Base-by-base conservation (phyloP, 2,113 vertebrate genomes). In the Ailuropoda melanoleuca region DNA sequence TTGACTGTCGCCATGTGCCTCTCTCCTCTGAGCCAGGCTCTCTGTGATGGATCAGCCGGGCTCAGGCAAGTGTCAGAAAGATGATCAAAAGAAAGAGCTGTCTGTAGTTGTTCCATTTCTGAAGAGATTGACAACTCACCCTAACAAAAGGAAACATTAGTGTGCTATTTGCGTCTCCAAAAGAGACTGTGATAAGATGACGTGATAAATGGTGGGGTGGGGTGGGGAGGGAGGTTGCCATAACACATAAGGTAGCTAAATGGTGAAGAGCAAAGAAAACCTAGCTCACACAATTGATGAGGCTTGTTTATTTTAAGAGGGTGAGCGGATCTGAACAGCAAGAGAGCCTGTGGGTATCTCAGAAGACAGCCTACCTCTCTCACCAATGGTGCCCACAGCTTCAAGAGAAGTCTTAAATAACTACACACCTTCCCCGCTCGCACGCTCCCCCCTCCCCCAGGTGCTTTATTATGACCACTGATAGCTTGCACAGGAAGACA, bases 141-240 rank as follows among this genome's bases (percentile, higher is more conserved):
- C 99, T 99, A 98, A 99, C 98, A 99, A 99, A 99, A 99, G 99
- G 99, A 99, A 99, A 99, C 99, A 99, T 99, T 99, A 99, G 99
- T 99, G 99, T 99, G 99, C 99, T 99, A 99, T 99, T 99, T 99
- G 98, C 90, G 98, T 99, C 99, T 99, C 98, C 98, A 96, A 99
- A 99, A 99, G 99, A 99, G 98, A 98, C 99, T 98, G 99, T 99
- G 99, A 99, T 99, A 99, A 99, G 99, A 99, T 99, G 99, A 99
- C 98, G 99, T 99, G 99, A 99, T 99, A 99, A 99, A 99, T 99
- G 99, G 98, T 98, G 98, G 98, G 98, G 82, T 84, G 97, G 93
- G 97, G 95, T 96, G 96, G 98, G 98, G 97, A 89, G 83, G 95
- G 86, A 88, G 97, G n/a, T 93, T 94, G 92, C 98, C 98, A 96